These are phyloP conservation scores for Synergus gifuensis DNA, from an alignment of 2,888 invertebrate genomes.

Conservation along the genomic window DNA sequence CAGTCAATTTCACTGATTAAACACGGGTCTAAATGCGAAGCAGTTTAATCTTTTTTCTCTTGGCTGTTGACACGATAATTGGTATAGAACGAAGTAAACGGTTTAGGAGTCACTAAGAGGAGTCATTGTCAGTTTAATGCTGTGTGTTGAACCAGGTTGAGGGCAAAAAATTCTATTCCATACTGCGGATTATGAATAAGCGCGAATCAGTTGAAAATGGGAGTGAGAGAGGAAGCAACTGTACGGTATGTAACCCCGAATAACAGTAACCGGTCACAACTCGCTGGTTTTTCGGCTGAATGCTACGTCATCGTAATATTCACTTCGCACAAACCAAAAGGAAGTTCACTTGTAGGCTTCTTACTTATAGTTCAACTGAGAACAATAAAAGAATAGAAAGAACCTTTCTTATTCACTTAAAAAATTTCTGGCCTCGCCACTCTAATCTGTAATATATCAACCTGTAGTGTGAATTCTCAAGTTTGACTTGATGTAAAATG, in stretches of 20 bases:
- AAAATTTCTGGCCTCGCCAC: background rate
- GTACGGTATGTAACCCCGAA: conserved; percentile 61
- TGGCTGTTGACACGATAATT: background rate
- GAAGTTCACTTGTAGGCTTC: background rate
- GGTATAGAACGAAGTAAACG: background rate
- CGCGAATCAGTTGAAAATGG: conserved; percentile 50
- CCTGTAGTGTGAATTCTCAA: no score
- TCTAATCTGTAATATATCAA: background rate
- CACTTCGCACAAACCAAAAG: conserved; percentile 19
- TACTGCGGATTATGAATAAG: conserved; percentile 49
- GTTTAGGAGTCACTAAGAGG: background rate
- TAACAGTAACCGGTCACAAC: conserved; percentile 77
- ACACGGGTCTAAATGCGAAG: no score
- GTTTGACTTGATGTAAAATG: no score
- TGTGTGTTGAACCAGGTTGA: background rate
- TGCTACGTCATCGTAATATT: conserved; percentile 49
- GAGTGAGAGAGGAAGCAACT: conserved; percentile 53
- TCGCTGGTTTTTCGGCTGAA: conserved; percentile 70
- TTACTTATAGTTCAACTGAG: background rate
- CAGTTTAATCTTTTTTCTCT: no score
- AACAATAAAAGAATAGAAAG: conserved; percentile 5
- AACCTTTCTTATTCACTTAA: background rate
- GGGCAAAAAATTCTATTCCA: background rate
- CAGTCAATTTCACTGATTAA: no score
- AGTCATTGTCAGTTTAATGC: background rate